Percentiles rank a stretch among this genome's conserved stretches.
These are phyloP conservation scores for Gopherus evgoodei DNA, from an alignment of 2,113 vertebrate species.

Conservation along the genomic window DNA sequence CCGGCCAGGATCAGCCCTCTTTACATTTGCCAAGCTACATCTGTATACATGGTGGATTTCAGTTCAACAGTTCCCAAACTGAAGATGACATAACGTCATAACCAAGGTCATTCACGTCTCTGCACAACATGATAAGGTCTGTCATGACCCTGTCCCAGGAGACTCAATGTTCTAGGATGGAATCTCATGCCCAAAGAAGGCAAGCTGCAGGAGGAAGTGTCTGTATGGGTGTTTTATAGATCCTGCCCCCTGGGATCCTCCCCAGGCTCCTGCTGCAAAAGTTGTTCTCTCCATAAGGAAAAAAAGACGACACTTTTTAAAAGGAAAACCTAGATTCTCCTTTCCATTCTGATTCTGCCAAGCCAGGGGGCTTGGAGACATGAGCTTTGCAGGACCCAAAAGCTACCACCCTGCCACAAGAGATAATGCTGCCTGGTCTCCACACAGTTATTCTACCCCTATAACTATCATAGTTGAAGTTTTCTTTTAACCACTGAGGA, in stretches of 20 bases:
- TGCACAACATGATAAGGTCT: not conserved
- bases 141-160: not conserved
- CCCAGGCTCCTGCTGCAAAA: not conserved
- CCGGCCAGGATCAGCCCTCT: not conserved
- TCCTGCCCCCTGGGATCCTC: too few relatives aligned
- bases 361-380: not conserved
- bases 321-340: slow-evolving; percentile 39
- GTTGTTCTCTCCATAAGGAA: not conserved
- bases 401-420: not conserved
- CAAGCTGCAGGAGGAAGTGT: not conserved
- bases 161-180: not conserved
- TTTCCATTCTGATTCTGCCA: slow-evolving; percentile 27
- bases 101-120: not conserved
- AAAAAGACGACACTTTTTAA: slow-evolving; percentile 40
- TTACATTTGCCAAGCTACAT: not conserved
- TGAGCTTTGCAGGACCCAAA: slow-evolving; percentile 1
- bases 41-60: not conserved
- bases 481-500: not conserved
- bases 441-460: not conserved
- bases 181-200: not conserved
- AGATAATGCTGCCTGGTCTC: not conserved
- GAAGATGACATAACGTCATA: not conserved
- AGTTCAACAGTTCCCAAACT: not conserved
- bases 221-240: too few relatives aligned
- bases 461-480: not conserved